Conservation (phyloP, 2,113 vertebrate genomes). For the Hippopotamus amphibius region DNA sequence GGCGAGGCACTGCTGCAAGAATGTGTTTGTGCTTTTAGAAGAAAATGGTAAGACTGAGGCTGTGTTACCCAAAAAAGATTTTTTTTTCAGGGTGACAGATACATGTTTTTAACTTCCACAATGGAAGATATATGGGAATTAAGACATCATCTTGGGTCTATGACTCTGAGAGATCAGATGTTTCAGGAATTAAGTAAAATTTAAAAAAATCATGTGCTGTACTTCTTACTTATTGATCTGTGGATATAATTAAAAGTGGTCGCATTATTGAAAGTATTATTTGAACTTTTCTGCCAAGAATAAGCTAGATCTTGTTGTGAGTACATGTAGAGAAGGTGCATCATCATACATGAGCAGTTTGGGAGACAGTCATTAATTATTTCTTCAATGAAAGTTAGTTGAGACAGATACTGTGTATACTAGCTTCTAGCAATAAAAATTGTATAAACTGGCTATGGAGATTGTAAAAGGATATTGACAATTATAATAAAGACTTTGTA, state of each 20-base stretch:
- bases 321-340: background rate
- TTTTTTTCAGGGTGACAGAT: background rate
- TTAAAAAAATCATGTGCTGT: background rate
- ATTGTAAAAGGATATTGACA: background rate
- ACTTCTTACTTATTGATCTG: background rate
- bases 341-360: background rate
- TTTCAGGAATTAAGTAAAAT: background rate
- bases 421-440: background rate
- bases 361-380: background rate
- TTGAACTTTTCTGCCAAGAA: background rate
- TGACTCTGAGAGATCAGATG: background rate
- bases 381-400: background rate
- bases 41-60: background rate
- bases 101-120: background rate
- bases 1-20: background rate
- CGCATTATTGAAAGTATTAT: background rate
- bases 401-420: background rate
- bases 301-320: background rate
- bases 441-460: background rate
- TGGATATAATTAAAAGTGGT: background rate
- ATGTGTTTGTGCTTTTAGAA: background rate
- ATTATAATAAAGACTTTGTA: background rate
- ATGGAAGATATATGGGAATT: background rate
- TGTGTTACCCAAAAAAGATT: background rate
- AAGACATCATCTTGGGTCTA: too few species aligned